These are phyloP conservation scores for Nibea albiflora DNA, from an alignment of 2,113 vertebrate genomes.

Conservation along the genomic window DNA sequence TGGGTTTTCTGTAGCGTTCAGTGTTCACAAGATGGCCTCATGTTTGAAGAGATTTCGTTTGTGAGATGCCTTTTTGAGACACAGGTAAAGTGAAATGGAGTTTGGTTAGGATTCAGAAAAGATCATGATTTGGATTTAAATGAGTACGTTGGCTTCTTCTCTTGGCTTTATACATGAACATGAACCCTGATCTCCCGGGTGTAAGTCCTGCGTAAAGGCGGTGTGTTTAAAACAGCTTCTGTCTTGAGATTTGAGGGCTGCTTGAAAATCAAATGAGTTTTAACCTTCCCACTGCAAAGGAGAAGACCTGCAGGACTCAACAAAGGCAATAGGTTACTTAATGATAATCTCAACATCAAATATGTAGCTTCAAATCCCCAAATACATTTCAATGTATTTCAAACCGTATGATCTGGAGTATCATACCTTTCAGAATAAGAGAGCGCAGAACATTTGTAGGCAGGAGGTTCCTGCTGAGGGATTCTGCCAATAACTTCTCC, in stretches of 20 bases:
- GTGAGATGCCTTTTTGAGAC: too few relatives aligned
- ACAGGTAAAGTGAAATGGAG: too few relatives aligned
- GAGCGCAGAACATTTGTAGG: background rate
- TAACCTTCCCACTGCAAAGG: background rate
- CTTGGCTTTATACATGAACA: too few relatives aligned
- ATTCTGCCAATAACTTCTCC: conserved; percentile 18
- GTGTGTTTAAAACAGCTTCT: background rate
- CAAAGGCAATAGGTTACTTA: background rate
- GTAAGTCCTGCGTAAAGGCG: background rate
- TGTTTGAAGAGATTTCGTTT: too few relatives aligned
- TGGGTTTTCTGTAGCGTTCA: too few relatives aligned
- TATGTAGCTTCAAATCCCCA: background rate
- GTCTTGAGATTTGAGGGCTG: background rate
- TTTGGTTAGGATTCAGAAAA: too few relatives aligned
- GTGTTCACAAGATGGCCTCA: too few relatives aligned
- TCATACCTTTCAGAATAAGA: background rate
- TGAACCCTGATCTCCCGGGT: too few relatives aligned
- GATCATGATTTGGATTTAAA: too few relatives aligned
- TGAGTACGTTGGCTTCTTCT: too few relatives aligned
- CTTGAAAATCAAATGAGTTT: background rate
- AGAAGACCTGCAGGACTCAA: background rate
- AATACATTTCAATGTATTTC: background rate
- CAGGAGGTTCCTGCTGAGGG: conserved; percentile 4
- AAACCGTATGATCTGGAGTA: background rate
- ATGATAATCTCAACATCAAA: too few relatives aligned